Base-by-base conservation (phyloP, 2,797 vertebrate species). In the Chaunax sp. region DNA sequence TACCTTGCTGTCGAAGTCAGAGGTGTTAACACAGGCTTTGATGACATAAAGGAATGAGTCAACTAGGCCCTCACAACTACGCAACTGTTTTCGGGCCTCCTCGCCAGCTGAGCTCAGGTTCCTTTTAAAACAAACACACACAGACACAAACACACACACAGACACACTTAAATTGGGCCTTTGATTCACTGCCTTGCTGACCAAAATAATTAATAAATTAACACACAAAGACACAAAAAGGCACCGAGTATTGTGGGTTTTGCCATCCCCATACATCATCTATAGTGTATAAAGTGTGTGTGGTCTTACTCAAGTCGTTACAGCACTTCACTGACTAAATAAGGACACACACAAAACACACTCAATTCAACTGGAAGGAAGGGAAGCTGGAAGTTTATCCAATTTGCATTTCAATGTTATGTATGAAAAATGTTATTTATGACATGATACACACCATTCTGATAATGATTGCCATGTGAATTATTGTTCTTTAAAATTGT, bases 1-100 rank as follows among this genome's bases (percentile, higher is more conserved):
- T 86, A 98, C 98, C 97, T 99, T 99, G 95, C 98, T 98, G 92
- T 99, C 97, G 1, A 98, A 98, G 80, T 98, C 97, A 0, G 97
- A 97, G n/a, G 96, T 97, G 94, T 96, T 98, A 87, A 99, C 97
- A 45, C 97, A 99, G 2, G 97, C 96, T 89, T 98, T 97, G 93
- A 99, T 99, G 92, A 99, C 96, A 1, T 98, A 96, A 3, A 99
- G 93, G 69, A 99, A 91, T 0, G 98, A 98, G 89, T 99, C 97
- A 0, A 99, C 96, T 71, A 99, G 93, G 6, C 98, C 98, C 19
- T 99, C 97, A 1, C 98, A 99, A 52, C 92, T 92, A 26, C 98
- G 94, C 96, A 99, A 96, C 84, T 97, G 96, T 88, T 97, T 99
- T 64, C 97, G 94, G 0, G 98, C 97, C 77, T 99, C 98, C 74